Conservation (phyloP, 2,888 invertebrate species). For the Melolontha melolontha region DNA sequence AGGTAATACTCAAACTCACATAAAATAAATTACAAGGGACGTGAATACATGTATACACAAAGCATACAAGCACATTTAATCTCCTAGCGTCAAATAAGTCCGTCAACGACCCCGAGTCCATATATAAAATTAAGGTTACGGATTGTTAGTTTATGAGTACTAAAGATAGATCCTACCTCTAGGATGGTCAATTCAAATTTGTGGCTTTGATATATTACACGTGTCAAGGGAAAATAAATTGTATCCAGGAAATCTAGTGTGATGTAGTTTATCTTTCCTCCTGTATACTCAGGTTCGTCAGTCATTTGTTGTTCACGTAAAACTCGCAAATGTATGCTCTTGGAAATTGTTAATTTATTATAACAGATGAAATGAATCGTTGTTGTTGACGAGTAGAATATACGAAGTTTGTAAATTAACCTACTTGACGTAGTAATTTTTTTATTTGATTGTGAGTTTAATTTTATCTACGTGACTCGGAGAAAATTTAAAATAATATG, state of each 20-base stretch:
- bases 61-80: too few relatives aligned
- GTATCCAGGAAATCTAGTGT: slow-evolving; percentile 12
- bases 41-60: too few relatives aligned
- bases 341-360: neutral
- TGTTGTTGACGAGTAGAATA: too few relatives aligned
- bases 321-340: slow-evolving; percentile 5
- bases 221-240: slow-evolving; percentile 40
- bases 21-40: too few relatives aligned
- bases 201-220: slow-evolving; percentile 39
- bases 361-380: too few relatives aligned
- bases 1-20: too few relatives aligned
- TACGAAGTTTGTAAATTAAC: too few relatives aligned
- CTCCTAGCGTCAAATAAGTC: too few relatives aligned
- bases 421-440: too few relatives aligned
- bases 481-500: too few relatives aligned
- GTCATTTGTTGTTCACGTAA: slow-evolving; percentile 21
- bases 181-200: slow-evolving; percentile 39
- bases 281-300: slow-evolving; percentile 22
- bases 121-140: slow-evolving; percentile 37
- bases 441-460: too few relatives aligned
- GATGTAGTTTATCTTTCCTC: slow-evolving; percentile 26
- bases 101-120: slow-evolving; percentile 3
- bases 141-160: slow-evolving; percentile 33
- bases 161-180: slow-evolving; percentile 11
- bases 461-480: too few relatives aligned